Evolutionary conservation across 2,888 invertebrate genomes (phyloP).

Genomic region (Netelia fuscicornis): DNA sequence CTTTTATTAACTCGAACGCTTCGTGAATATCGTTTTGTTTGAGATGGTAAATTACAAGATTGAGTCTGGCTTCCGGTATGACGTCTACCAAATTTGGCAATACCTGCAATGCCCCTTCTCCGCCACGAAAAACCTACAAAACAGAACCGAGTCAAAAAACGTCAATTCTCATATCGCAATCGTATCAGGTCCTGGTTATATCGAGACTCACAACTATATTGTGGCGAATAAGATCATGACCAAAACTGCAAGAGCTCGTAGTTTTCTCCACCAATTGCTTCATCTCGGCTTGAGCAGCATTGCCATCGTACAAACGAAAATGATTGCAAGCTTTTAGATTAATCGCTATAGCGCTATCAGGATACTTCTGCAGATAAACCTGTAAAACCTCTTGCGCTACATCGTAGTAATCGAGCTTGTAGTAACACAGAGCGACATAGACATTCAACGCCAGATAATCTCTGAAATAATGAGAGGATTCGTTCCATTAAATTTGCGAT

Average conservation of each 20-base stretch:
- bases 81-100: slow-evolving; percentile 97
- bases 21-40: slow-evolving; percentile 95
- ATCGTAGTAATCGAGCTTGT: slow-evolving; percentile 99
- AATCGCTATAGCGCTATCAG: slow-evolving; percentile 97
- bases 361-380: slow-evolving; percentile 95
- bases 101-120: slow-evolving; percentile 97
- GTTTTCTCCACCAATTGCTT: slow-evolving; percentile 91
- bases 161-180: neutral
- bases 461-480: slow-evolving; percentile 85
- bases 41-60: slow-evolving; percentile 97
- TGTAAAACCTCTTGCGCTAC: slow-evolving; percentile 99
- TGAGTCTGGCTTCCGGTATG: slow-evolving; percentile 97
- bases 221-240: slow-evolving; percentile 96
- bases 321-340: slow-evolving; percentile 96
- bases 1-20: slow-evolving; percentile 95
- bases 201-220: slow-evolving; percentile 91
- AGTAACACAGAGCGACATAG: slow-evolving; percentile 98
- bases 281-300: slow-evolving; percentile 96
- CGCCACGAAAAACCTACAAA: slow-evolving; percentile 91
- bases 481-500: no score
- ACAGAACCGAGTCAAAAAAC: neutral
- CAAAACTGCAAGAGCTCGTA: slow-evolving; percentile 89
- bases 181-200: neutral
- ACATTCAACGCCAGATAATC: slow-evolving; percentile 97
- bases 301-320: slow-evolving; percentile 95